Evolutionary conservation across 2,113 vertebrate species (phyloP).

Genomic region (human (Homo sapiens)): GRCh38 chr18:61641001-61641500

Average conservation of each 20-base stretch:
- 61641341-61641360: too few species aligned
- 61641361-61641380: not conserved
- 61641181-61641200: not conserved
- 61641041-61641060: not conserved
- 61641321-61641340: not conserved
- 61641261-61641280: too few species aligned
- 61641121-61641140: not conserved
- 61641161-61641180: not conserved
- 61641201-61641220: not conserved
- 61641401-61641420: not conserved
- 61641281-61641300: not conserved
- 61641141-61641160: not conserved
- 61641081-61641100: not conserved
- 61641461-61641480: not conserved
- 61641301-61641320: not conserved
- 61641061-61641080: not conserved
- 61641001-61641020: not conserved
- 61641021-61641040: not conserved
- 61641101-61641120: not conserved
- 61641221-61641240: not conserved
- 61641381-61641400: not conserved
- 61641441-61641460: not conserved
- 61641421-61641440: not conserved
- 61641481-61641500: not conserved
- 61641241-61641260: not conserved